phyloP scores from a whole-genome alignment of 2,888 invertebrate genomes.

The Tinea semifulvella region DNA sequence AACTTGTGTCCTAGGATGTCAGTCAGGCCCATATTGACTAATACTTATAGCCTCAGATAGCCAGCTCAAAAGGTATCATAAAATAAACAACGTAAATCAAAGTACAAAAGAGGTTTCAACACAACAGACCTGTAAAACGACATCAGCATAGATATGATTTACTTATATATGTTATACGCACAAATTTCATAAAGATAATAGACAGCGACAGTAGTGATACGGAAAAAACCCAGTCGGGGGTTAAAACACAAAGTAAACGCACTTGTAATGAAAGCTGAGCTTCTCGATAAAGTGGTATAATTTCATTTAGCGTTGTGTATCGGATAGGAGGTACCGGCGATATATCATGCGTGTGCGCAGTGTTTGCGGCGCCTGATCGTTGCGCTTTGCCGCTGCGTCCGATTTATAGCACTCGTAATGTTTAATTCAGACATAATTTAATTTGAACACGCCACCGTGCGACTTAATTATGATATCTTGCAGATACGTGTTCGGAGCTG shows the following conservation, averaged over 20 bases:
- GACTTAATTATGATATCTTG: slow-evolving; percentile 54
- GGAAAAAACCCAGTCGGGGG: no score
- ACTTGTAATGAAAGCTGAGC: slow-evolving; percentile 6
- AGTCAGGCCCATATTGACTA: no score
- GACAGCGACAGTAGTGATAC: no score
- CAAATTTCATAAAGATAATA: no score
- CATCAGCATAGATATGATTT: no score
- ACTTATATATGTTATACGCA: no score
- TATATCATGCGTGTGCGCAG: slow-evolving; percentile 6
- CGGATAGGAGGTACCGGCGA: neutral
- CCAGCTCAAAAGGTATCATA: no score
- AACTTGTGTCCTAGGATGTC: no score
- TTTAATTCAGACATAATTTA: slow-evolving; percentile 57
- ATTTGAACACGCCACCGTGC: slow-evolving; percentile 47
- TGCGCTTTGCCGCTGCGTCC: slow-evolving; percentile 21
- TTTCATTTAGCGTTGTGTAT: slow-evolving; percentile 9
- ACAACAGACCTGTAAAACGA: no score
- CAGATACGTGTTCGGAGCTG: slow-evolving; percentile 9
- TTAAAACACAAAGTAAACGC: slow-evolving; percentile 2
- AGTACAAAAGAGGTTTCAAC: no score
- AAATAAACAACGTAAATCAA: no score
- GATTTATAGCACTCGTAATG: slow-evolving; percentile 46
- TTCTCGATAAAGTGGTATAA: slow-evolving; percentile 5
- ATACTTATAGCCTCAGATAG: no score
- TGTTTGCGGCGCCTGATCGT: slow-evolving; percentile 3